Evolutionary conservation across 2,888 invertebrate species (phyloP).

Genomic region (Tanytarsus gracilentus): DNA sequence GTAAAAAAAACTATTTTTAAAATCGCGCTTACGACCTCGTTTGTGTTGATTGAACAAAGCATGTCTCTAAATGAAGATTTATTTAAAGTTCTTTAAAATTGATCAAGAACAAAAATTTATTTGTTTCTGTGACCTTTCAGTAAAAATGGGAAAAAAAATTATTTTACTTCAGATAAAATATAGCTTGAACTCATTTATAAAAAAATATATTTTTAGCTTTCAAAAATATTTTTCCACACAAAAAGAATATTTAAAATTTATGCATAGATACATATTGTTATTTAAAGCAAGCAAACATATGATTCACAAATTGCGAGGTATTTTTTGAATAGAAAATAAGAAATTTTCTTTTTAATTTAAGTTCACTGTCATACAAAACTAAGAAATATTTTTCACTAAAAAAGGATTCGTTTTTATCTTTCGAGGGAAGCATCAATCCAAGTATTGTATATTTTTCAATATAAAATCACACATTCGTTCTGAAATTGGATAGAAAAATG

Average conservation of each 20-base stretch:
- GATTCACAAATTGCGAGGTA: neutral
- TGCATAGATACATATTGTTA: neutral
- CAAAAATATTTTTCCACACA: neutral
- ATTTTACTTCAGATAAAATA: too few species aligned
- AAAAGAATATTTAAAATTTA: neutral
- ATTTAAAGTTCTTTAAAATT: too few species aligned
- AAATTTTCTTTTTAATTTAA: neutral
- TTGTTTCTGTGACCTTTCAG: too few species aligned
- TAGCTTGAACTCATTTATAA: too few species aligned
- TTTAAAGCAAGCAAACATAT: neutral
- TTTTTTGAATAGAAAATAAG: neutral
- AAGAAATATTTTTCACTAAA: neutral
- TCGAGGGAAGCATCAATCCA: neutral
- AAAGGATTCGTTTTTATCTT: neutral
- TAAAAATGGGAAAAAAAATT: too few species aligned
- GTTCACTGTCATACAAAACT: neutral
- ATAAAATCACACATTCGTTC: slow-evolving; percentile 43
- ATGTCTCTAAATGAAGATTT: too few species aligned
- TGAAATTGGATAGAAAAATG: slow-evolving; percentile 33
- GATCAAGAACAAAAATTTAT: too few species aligned
- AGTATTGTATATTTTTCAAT: slow-evolving; percentile 1
- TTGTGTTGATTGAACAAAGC: too few species aligned
- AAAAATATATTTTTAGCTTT: neutral
- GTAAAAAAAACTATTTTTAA: too few species aligned
- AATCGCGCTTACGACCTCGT: too few species aligned